Conservation (phyloP, 2,113 vertebrate species). For the Aegotheles bennettii region DNA sequence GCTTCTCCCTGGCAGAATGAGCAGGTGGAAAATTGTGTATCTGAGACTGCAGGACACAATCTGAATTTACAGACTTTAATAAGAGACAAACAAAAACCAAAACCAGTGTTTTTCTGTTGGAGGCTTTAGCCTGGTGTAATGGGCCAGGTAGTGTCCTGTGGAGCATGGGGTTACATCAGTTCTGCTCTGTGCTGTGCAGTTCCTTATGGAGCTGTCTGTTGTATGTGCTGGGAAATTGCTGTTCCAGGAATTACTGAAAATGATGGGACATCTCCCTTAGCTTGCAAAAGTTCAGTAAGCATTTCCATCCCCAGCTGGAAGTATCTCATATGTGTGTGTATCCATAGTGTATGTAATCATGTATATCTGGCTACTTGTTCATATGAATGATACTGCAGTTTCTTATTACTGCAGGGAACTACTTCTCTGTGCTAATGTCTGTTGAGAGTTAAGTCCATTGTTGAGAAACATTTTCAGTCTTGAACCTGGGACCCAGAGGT, state of each 20-base stretch:
- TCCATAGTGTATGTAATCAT: neutral
- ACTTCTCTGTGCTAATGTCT: neutral
- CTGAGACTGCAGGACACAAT: neutral
- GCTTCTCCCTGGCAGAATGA: neutral
- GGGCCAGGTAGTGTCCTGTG: neutral
- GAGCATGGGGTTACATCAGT: neutral
- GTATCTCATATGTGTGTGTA: fast-evolving
- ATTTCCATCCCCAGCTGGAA: neutral
- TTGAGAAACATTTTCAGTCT: neutral
- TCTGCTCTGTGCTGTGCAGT: neutral
- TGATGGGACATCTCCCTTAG: neutral
- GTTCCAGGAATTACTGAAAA: neutral
- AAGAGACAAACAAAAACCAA: neutral
- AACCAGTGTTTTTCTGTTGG: neutral
- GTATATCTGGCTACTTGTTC: neutral
- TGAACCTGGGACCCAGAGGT: neutral
- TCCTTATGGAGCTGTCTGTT: neutral
- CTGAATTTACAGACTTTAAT: neutral
- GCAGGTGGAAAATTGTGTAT: neutral
- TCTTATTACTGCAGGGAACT: neutral
- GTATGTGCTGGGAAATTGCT: neutral
- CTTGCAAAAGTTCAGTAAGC: neutral
- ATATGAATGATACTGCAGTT: neutral
- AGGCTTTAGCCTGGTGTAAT: neutral
- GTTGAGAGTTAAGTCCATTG: neutral